phyloP scores from a whole-genome alignment of 2,797 vertebrate genomes.

The Bryconaethiops microstoma region DNA sequence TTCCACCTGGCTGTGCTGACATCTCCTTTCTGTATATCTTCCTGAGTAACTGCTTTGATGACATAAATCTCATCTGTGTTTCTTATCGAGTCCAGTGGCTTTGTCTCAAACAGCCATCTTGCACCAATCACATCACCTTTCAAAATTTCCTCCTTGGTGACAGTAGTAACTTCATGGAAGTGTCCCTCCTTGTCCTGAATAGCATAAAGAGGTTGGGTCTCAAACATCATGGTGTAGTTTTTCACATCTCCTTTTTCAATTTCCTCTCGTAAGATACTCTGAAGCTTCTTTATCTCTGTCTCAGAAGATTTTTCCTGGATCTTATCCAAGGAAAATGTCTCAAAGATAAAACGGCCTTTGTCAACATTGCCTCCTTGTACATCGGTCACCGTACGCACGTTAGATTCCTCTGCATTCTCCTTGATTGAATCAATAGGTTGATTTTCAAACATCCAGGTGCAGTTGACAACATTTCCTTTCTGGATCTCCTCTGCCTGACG shows the following conservation, averaged over 20 bases:
- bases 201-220: slow-evolving; percentile 91
- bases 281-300: slow-evolving; percentile 70
- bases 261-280: slow-evolving; percentile 76
- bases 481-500: slow-evolving; percentile 87
- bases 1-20: slow-evolving; percentile 87
- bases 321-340: slow-evolving; percentile 88
- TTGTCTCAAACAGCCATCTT: slow-evolving; percentile 94
- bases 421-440: slow-evolving; percentile 84
- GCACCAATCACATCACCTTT: slow-evolving; percentile 90
- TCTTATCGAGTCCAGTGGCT: slow-evolving; percentile 87
- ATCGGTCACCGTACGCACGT: slow-evolving; percentile 80
- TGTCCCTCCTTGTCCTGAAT: slow-evolving; percentile 88
- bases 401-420: slow-evolving; percentile 68
- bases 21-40: slow-evolving; percentile 88
- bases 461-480: slow-evolving; percentile 86
- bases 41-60: slow-evolving; percentile 92
- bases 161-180: slow-evolving; percentile 93
- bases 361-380: slow-evolving; percentile 88
- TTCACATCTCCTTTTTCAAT: slow-evolving; percentile 86
- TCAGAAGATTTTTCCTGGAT: slow-evolving; percentile 83
- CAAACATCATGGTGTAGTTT: slow-evolving; percentile 93
- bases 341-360: slow-evolving; percentile 89
- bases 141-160: slow-evolving; percentile 90
- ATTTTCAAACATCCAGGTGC: slow-evolving; percentile 92
- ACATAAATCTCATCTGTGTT: slow-evolving; percentile 87